Conservation (phyloP, 2,113 vertebrate genomes). For the Chloebia gouldiae region DNA sequence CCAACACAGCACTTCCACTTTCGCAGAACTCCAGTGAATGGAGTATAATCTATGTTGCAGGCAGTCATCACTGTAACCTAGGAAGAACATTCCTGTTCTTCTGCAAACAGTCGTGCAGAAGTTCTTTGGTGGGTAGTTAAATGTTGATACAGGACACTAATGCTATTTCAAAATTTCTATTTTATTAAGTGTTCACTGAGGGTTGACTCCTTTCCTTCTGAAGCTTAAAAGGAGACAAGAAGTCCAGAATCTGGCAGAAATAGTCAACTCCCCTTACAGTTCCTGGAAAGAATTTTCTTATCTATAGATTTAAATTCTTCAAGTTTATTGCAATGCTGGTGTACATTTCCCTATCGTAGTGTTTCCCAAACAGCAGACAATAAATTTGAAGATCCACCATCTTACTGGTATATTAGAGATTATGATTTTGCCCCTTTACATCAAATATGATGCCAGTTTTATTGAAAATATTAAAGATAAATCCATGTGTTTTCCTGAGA, state of each 20-base stretch:
- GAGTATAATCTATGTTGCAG: background rate
- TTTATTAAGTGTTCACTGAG: background rate
- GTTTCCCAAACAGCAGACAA: background rate
- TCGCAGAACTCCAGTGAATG: background rate
- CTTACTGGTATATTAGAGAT: background rate
- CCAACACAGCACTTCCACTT: background rate
- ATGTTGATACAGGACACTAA: background rate
- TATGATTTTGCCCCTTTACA: background rate
- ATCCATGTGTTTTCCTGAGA: background rate
- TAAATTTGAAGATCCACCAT: background rate
- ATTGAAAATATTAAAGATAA: background rate
- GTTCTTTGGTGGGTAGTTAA: background rate
- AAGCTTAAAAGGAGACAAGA: background rate
- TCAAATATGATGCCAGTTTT: background rate
- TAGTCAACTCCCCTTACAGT: background rate
- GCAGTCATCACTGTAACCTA: background rate
- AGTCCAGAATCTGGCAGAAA: background rate
- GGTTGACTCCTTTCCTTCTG: background rate
- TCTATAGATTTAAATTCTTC: conserved; percentile 20
- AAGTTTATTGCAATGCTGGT: background rate
- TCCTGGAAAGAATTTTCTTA: conserved; percentile 55
- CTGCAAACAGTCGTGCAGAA: background rate
- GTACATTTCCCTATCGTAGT: background rate
- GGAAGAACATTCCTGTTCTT: background rate
- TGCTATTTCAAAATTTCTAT: background rate